These are phyloP conservation scores for Nettapus auritus DNA, from an alignment of 2,113 vertebrate species.

Conservation along the genomic window DNA sequence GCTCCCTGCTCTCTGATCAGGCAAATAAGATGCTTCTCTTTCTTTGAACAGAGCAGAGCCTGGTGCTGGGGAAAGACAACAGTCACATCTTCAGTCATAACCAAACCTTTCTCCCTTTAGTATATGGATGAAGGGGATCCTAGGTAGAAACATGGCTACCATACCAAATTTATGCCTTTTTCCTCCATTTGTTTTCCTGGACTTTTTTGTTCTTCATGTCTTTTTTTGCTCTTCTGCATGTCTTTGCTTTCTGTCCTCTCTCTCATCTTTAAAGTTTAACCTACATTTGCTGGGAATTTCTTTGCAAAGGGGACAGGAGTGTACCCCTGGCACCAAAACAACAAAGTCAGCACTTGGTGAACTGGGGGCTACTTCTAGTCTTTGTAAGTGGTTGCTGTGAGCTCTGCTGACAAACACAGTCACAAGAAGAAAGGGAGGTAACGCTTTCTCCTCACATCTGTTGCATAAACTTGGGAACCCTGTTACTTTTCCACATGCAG, in stretches of 20 bases:
- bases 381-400: not conserved
- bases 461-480: not conserved
- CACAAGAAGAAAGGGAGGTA: not conserved
- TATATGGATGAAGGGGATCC: too few relatives aligned
- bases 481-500: not conserved
- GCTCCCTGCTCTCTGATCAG: not conserved
- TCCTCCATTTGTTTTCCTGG: not conserved
- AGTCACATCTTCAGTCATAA: not conserved
- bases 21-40: not conserved
- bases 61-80: fast-evolving
- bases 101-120: not conserved
- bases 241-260: not conserved
- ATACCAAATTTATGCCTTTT: not conserved
- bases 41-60: not conserved
- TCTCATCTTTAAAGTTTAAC: not conserved
- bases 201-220: not conserved
- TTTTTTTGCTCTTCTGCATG: not conserved
- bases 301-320: not conserved
- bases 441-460: not conserved
- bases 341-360: not conserved
- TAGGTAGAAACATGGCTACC: not conserved
- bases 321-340: not conserved
- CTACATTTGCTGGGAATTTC: not conserved
- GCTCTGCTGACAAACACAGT: not conserved
- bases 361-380: fast-evolving